Evolutionary conservation across 2,797 vertebrate genomes (phyloP), one percentile per base, ranked within the genome.

Genomic region (Aulostomus chinensis): DNA sequence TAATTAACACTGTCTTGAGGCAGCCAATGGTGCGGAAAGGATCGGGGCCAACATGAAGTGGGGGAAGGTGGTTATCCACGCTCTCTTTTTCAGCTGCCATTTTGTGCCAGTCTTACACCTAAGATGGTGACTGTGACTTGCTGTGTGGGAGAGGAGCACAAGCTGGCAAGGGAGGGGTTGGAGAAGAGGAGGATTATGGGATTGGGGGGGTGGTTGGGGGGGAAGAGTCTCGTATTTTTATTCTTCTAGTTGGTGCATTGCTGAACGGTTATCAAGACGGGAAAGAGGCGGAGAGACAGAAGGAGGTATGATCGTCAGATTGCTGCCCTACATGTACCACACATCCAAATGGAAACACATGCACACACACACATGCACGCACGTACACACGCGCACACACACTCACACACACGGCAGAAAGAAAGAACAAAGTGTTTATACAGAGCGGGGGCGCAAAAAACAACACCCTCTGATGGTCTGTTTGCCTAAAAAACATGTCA

Each of bases 101-200:
- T 90, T 90, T 88, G 85, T 90, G 87, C 87, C 86, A 85, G 85
- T 84, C 85, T 75, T 64, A 71, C 78, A 86, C 82, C 87, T 90
- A 90, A 90, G 84, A 90, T 90, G 88, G 88, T 89, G 88, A 77
- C 81, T 87, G 80, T 84, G 85, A 85, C 80, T 89, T 76, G 81
- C 76, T 37, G 72, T 79, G 68, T 66, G 79, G 68, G 76, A 84
- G 84, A 85, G 68, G 80, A 80, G 77, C 80, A 84, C 74, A 82
- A 73, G 74, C 84, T 83, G 77, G 81, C 67, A 76, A 55, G 87
- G 86, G 86, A 83, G 84, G 86, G 85, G 82, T 80, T 37, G 59
- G 73, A 48, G 77, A 55, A 65, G 76, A 75, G 76, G 68, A 84
- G 79, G 76, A 85, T 85, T 81, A 83, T 81, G 85, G 84, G 86